These are phyloP conservation scores for Polydrusus cervinus DNA, from an alignment of 2,888 invertebrate genomes.

Conservation along the genomic window DNA sequence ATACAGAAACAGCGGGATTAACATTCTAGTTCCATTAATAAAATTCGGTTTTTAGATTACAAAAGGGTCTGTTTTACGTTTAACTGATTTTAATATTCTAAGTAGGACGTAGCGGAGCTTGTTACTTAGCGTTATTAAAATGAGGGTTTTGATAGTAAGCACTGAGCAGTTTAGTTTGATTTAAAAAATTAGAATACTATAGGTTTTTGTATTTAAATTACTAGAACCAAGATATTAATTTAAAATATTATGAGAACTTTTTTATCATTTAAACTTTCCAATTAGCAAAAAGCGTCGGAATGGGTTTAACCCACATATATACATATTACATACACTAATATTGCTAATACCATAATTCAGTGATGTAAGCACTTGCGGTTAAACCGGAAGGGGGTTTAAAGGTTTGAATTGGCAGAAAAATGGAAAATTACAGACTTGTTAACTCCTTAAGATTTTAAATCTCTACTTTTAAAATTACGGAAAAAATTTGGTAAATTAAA, in stretches of 20 bases:
- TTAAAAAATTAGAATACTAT: constrained; percentile 30
- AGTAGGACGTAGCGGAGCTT: constrained; percentile 28
- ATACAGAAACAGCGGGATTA: constrained; percentile 21
- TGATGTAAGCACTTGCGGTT: too few species aligned
- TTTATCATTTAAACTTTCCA: too few species aligned
- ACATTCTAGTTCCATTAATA: constrained; percentile 32
- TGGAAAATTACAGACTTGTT: too few species aligned
- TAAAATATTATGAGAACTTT: not conserved
- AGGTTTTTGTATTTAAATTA: not conserved
- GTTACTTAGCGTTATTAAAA: constrained; percentile 44
- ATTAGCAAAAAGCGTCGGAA: too few species aligned
- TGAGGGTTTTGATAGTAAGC: constrained; percentile 40
- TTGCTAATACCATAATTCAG: too few species aligned
- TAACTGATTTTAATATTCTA: constrained; percentile 45
- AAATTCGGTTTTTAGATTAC: constrained; percentile 35
- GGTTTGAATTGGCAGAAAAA: too few species aligned
- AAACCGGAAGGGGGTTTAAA: too few species aligned
- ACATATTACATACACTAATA: too few species aligned
- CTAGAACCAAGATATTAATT: not conserved
- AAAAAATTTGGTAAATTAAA: too few species aligned
- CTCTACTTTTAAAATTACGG: too few species aligned
- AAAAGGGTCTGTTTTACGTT: constrained; percentile 39
- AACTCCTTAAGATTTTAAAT: too few species aligned
- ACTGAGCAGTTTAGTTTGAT: constrained; percentile 39
- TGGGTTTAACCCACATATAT: too few species aligned